A percentile compares a stretch with the other conserved stretches of the same genome.
phyloP scores from a whole-genome alignment of 2,888 invertebrate species.

The Agapostemon virescens region DNA sequence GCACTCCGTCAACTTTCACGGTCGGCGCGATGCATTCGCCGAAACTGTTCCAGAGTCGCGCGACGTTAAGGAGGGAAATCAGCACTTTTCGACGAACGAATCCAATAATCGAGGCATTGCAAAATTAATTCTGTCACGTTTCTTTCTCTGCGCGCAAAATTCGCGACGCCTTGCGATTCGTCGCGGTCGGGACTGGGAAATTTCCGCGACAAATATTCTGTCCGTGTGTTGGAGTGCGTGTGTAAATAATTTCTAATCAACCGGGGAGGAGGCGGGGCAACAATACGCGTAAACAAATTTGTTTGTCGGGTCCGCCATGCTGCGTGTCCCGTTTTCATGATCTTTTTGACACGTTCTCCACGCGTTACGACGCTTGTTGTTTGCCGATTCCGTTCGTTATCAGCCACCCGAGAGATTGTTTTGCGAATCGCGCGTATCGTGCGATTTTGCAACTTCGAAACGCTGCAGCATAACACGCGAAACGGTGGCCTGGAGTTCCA shows the following conservation, averaged over 20 bases:
- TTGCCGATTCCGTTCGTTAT: not conserved
- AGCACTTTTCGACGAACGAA: not conserved
- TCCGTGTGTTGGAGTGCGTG: not conserved
- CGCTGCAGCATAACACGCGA: not conserved
- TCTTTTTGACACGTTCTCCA: not conserved
- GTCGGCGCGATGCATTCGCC: not conserved
- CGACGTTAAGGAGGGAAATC: not conserved
- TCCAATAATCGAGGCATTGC: too few relatives aligned
- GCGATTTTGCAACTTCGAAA: not conserved
- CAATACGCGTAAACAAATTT: not conserved
- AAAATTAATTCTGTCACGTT: too few relatives aligned
- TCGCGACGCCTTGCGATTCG: too few relatives aligned
- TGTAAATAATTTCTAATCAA: not conserved
- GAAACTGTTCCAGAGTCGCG: not conserved
- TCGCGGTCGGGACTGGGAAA: not conserved
- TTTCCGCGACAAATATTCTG: constrained; percentile 24
- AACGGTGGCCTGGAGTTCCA: too few relatives aligned
- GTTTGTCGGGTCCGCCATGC: not conserved
- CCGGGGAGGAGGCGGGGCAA: not conserved
- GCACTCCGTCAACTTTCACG: not conserved
- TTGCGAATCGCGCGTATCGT: not conserved
- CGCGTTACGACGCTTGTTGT: not conserved
- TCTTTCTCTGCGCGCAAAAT: too few relatives aligned
- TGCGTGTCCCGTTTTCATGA: not conserved
- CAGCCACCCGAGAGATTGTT: not conserved